Conservation (phyloP, 2,797 vertebrate species). For the Emys orbicularis region DNA sequence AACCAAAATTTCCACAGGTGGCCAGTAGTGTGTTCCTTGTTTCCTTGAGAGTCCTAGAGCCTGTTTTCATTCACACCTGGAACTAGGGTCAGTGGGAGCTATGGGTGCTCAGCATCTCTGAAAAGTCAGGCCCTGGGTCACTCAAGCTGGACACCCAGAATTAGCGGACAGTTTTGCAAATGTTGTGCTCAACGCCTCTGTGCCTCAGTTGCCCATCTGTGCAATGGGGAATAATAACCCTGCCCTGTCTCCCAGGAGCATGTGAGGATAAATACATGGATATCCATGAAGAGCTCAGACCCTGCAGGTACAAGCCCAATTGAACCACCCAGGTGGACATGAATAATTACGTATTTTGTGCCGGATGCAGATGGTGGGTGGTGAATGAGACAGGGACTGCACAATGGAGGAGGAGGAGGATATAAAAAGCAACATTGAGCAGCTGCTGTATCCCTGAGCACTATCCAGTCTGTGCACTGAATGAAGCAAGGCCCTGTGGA, state of each 20-base stretch:
- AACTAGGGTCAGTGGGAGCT: background rate
- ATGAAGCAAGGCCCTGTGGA: background rate
- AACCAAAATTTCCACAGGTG: background rate
- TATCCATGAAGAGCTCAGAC: background rate
- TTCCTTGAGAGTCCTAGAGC: background rate
- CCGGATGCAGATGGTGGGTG: background rate
- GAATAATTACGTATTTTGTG: background rate
- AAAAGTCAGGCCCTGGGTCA: background rate
- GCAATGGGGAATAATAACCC: background rate
- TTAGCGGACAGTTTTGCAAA: rapidly evolving
- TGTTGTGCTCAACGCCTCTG: background rate
- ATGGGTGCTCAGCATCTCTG: background rate
- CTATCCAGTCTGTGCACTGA: background rate
- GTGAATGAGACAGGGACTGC: background rate
- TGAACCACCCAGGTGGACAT: background rate
- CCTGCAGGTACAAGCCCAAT: too few species aligned
- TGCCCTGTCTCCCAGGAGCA: background rate
- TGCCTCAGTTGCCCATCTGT: background rate
- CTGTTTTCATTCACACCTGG: slow-evolving; percentile 5
- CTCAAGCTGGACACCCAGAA: background rate
- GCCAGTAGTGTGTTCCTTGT: background rate
- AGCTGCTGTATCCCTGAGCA: background rate
- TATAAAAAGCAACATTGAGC: background rate
- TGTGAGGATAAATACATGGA: background rate
- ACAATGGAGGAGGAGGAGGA: background rate